Base-by-base conservation (phyloP, 1,140 invertebrate species). In the Sitobion miscanthi region DNA sequence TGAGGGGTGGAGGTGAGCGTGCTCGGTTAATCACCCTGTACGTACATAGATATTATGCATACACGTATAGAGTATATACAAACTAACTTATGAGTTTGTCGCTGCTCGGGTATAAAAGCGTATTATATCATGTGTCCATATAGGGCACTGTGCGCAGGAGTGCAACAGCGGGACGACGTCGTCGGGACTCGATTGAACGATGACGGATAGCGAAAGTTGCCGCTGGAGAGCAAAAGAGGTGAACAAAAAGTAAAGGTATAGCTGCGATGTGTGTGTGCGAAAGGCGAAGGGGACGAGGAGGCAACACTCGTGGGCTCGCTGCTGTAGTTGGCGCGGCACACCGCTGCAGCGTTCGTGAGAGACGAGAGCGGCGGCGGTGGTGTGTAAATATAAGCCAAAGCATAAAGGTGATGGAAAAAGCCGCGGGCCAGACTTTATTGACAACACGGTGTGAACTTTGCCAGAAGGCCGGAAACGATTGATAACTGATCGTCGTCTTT, bases 401-500 rank as follows among this genome's bases (percentile, higher is more conserved):
- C n/a, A 9, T 17, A 86, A 8, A 86, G 83, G 42, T 6, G 38
- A 23, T n/a, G 42, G 42, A 86, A 86, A 47, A 45, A n/a, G 21
- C 85, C 85, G 42, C 42, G 25, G 35, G 82, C 30, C 30, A 83
- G 42, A 86, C 42, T 86, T 86, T 86, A 86, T 86, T 30, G 85
- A 45, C 85, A 86, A 25, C 85, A 30, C 21, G 9, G 85, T 47
- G 38, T 47, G 85, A 47, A 86, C 42, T 86, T 42, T 86, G 85
- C 23, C 45, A 47, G 85, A 47, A 86, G 45, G 42, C 45, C 11
- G 42, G 38, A 86, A 86, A 86, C 42, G 38, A 86, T 86, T 86
- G 45, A 86, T 86, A 86, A 49, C 86, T 9, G 42, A 88, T 88
- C 86, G 86, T 47, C 86, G 42, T 42, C 83, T 54, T 23, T 54